Evolutionary conservation across 1,140 invertebrate genomes (phyloP).

Genomic region (Drosophila insularis): DNA sequence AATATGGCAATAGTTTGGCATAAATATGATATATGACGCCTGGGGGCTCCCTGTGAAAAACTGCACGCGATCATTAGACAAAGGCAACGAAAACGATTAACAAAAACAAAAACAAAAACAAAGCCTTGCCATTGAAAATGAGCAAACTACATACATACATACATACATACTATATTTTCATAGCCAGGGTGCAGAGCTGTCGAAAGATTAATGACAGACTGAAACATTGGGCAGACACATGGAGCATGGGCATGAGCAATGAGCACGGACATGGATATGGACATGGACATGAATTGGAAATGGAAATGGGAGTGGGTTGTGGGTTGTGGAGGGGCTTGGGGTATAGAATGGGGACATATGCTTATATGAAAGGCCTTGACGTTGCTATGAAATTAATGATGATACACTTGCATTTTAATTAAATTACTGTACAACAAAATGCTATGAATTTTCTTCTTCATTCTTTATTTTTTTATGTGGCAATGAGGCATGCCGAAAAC

Average conservation of each 20-base stretch:
- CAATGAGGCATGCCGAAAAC: constrained; percentile 43
- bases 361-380: constrained; percentile 41
- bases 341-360: not conserved
- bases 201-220: constrained; percentile 77
- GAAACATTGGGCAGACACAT: constrained; percentile 66
- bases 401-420: constrained; percentile 78
- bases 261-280: constrained; percentile 39
- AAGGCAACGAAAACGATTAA: constrained; percentile 36
- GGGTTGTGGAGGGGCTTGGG: too few species aligned
- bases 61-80: constrained; percentile 79
- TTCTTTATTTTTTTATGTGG: constrained; percentile 43
- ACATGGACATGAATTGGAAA: constrained; percentile 27
- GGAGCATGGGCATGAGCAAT: constrained; percentile 12
- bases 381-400: constrained; percentile 68
- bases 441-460: not conserved
- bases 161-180: not conserved
- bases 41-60: constrained; percentile 61
- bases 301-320: not conserved
- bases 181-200: constrained; percentile 32
- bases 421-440: constrained; percentile 50
- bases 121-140: constrained; percentile 78
- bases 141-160: constrained; percentile 11
- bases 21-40: constrained; percentile 77
- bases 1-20: constrained; percentile 69
- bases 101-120: constrained; percentile 39